A percentile compares a stretch with the other conserved stretches of the same genome.
phyloP scores from a whole-genome alignment of 2,113 vertebrate genomes.

The Alouatta palliata region DNA sequence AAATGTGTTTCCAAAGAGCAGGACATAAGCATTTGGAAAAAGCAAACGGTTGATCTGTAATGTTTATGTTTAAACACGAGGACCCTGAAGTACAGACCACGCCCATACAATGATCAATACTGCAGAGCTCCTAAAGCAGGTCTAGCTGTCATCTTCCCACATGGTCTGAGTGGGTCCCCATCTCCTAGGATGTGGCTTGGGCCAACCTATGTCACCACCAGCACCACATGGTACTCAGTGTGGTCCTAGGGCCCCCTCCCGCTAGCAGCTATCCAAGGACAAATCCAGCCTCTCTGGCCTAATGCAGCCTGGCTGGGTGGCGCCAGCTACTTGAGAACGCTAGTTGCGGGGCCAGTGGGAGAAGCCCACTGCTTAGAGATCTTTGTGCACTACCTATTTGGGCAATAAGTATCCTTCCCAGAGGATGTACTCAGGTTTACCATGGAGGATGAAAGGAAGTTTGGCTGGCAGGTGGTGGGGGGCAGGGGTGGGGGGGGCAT shows the following conservation, averaged over 20 bases:
- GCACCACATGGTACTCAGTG: background rate
- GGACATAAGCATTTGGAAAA: background rate
- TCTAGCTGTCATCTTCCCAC: background rate
- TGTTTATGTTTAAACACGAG: background rate
- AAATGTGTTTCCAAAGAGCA: background rate
- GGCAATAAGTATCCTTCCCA: background rate
- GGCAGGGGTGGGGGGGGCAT: no score
- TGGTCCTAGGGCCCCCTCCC: background rate
- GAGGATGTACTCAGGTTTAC: background rate
- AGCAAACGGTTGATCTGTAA: accelerated
- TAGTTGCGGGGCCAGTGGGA: background rate
- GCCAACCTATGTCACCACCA: background rate
- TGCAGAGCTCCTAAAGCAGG: background rate
- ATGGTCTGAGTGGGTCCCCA: background rate
- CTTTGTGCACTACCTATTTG: background rate
- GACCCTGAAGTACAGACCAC: background rate
- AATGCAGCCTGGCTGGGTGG: background rate
- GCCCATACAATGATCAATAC: no score
- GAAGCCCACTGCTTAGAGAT: background rate
- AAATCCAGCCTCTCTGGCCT: background rate
- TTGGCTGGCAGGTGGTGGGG: background rate
- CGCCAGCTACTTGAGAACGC: background rate
- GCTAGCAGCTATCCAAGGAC: background rate
- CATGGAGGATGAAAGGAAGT: background rate
- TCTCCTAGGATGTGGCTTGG: background rate